Evolutionary conservation across 2,888 invertebrate genomes (phyloP).

Genomic region (Zaprionus lineosus): DNA sequence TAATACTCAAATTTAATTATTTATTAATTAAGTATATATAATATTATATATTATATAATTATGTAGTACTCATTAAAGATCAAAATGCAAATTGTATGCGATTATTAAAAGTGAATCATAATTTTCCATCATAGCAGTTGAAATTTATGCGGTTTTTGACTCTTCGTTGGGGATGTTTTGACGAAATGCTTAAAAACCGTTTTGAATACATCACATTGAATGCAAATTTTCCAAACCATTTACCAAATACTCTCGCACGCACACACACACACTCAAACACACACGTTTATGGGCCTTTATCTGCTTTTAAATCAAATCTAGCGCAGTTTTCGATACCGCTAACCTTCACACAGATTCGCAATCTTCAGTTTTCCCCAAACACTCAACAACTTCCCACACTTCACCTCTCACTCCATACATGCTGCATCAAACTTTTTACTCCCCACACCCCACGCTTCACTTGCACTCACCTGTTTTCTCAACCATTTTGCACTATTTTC

Average conservation of each 20-base stretch:
- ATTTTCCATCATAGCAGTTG: no score
- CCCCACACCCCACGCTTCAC: not conserved
- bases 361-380: not conserved
- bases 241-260: conserved; percentile 3
- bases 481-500: conserved; percentile 64
- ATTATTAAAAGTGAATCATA: no score
- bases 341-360: conserved; percentile 25
- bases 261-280: not conserved
- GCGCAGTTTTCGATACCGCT: conserved; percentile 16
- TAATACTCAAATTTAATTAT: no score
- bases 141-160: no score
- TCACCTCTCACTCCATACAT: no score
- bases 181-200: not conserved
- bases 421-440: not conserved
- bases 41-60: no score
- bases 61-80: no score
- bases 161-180: no score
- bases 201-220: not conserved
- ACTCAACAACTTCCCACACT: not conserved
- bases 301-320: no score
- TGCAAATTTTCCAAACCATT: conserved; percentile 4
- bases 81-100: no score
- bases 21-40: no score
- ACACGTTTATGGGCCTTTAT: not conserved
- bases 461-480: conserved; percentile 75